phyloP scores from a whole-genome alignment of 2,888 invertebrate genomes.

The Podotricha telesiphe region DNA sequence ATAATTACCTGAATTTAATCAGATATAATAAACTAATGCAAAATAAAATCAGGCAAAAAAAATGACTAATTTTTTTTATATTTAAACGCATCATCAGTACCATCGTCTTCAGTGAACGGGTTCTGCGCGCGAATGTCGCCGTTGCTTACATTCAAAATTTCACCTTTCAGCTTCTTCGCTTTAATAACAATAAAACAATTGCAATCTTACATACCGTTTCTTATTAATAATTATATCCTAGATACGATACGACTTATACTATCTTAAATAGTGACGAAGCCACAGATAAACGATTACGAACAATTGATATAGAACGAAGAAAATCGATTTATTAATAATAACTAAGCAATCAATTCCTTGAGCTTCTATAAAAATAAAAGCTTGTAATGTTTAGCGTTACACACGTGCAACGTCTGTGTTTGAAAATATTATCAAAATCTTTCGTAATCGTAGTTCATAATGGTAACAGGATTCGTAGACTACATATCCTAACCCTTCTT shows the following conservation, averaged over 20 bases:
- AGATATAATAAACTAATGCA: neutral
- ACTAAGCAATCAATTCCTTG: neutral
- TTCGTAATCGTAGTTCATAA: conserved; percentile 11
- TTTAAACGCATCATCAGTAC: conserved; percentile 56
- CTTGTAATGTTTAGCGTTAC: neutral
- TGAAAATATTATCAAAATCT: conserved; percentile 2
- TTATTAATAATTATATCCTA: conserved; percentile 26
- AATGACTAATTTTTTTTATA: neutral
- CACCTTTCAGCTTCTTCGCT: conserved; percentile 79
- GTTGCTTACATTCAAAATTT: conserved; percentile 66
- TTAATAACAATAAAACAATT: conserved; percentile 67
- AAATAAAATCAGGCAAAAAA: conserved; percentile 9
- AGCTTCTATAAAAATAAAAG: neutral
- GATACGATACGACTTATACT: conserved; percentile 1
- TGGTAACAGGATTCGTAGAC: conserved; percentile 19
- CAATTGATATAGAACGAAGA: neutral
- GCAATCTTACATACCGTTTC: conserved; percentile 33
- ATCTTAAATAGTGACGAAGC: conserved; percentile 16
- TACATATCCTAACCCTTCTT: conserved; percentile 38
- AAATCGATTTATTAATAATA: neutral
- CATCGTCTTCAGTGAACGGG: conserved; percentile 66
- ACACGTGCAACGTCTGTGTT: neutral
- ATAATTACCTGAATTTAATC: conserved; percentile 6
- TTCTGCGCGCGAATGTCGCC: conserved; percentile 63
- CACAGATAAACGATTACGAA: conserved; percentile 21